Evolutionary conservation across 2,888 invertebrate species (phyloP), one percentile per base, ranked within the genome.

Genomic region (Drosophila nigricruria): DNA sequence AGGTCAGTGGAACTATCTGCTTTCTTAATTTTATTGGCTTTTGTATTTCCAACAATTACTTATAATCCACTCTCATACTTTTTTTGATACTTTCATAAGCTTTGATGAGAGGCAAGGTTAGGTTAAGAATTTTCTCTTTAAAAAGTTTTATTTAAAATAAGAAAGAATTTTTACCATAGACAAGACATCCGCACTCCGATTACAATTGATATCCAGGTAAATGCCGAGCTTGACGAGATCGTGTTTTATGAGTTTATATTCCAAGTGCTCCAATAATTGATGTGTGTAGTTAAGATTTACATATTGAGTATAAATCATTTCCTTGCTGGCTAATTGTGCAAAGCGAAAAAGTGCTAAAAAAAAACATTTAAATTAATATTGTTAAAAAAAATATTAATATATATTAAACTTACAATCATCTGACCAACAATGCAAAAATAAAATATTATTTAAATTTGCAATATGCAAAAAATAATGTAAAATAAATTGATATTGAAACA

Each of bases 191-290:
- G 30, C 56, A n/a, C 91, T 88, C 12, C 66, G 54, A 14, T 65
- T 62, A 27, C 92, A 92, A 59, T 83, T 85, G 8, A 90, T 77
- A 64, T 92, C 91, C 27, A 92, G 38, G 63, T 77, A 87, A 36
- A 91, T 66, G 2, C 89, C 92, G 49, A 91, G 62, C 23, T 65
- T 73, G 0, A 71, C 65, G 9, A 79, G 42, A 12, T 70, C 47
- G 30, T 81, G 84, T 16, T 71, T 50, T 5, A 83, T 62, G 9
- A 85, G 73, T 2, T 73, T 64, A 20, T 67, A 52, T 23, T 76
- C 18, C 14, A 87, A 62, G 5, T 71, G 56, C 12, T 64, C 47
- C 10, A 38, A 2, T 42, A 45, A 36, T 2, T n/a, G 4, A 10
- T 27, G 1, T 14, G 36, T 9, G 47, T 70, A 10, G n/a, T 38